Conservation (phyloP, 2,888 invertebrate species). For the Acrobasis suavella region DNA sequence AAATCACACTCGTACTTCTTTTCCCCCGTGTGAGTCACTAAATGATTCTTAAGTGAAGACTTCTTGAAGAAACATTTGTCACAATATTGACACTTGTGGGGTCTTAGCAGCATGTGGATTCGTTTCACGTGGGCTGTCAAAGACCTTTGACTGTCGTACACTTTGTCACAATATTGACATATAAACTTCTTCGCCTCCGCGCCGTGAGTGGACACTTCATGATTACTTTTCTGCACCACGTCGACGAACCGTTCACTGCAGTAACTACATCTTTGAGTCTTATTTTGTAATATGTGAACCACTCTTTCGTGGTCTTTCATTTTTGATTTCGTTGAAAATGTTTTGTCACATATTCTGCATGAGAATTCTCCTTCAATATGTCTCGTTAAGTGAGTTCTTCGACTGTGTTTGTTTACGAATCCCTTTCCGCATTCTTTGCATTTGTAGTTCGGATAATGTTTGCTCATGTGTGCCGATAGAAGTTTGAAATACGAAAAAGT, state of each 20-base stretch:
- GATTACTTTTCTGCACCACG: constrained; percentile 45
- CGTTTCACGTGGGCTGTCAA: constrained; percentile 45
- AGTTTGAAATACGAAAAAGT: constrained; percentile 53
- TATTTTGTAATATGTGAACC: constrained; percentile 45
- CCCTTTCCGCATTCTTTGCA: constrained; percentile 54
- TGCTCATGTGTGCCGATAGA: constrained; percentile 59
- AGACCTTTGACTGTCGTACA: constrained; percentile 44
- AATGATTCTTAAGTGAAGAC: constrained; percentile 38
- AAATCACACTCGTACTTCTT: constrained; percentile 35
- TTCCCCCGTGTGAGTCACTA: constrained; percentile 50
- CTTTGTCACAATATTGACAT: constrained; percentile 52
- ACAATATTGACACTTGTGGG: constrained; percentile 62
- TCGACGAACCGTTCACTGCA: constrained; percentile 52
- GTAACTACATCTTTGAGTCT: constrained; percentile 46
- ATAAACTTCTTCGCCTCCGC: constrained; percentile 38
- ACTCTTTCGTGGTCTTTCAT: constrained; percentile 56
- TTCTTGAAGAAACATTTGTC: constrained; percentile 54
- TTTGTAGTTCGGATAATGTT: constrained; percentile 58
- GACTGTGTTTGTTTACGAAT: constrained; percentile 45
- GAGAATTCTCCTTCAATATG: constrained; percentile 38
- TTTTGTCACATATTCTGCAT: constrained; percentile 58
- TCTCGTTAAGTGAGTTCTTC: constrained; percentile 40
- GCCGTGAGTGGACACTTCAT: constrained; percentile 49
- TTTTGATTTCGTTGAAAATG: constrained; percentile 56
- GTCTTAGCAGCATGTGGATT: constrained; percentile 51